Conservation (phyloP, 2,888 invertebrate species). For the Cylindroiulus punctatus region DNA sequence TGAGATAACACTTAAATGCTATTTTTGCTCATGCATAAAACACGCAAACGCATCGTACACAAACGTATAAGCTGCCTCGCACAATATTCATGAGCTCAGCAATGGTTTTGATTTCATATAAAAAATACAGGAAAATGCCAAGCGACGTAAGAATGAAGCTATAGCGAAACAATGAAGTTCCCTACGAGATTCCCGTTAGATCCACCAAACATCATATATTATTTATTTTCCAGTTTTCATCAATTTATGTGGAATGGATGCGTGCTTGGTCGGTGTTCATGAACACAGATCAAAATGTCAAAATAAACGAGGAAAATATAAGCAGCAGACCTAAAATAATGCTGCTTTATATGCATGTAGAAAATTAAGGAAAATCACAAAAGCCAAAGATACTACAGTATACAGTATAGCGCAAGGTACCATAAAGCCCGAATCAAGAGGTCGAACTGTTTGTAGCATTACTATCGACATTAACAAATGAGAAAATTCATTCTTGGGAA, state of each 20-base stretch:
- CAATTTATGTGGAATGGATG: background rate
- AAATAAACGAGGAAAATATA: too few relatives aligned
- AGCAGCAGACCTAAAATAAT: too few relatives aligned
- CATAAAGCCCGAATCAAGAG: too few relatives aligned
- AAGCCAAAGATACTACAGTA: too few relatives aligned
- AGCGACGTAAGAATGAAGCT: background rate
- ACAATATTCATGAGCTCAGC: slow-evolving; percentile 32
- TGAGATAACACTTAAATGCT: slow-evolving; percentile 43
- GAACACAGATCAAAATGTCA: background rate
- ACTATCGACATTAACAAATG: too few relatives aligned
- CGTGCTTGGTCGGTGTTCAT: background rate
- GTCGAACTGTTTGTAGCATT: too few relatives aligned
- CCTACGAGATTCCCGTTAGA: background rate
- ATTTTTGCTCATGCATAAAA: slow-evolving; percentile 43
- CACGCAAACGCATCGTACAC: background rate
- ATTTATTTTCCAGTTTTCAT: background rate
- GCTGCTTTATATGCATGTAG: too few relatives aligned
- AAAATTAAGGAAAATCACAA: too few relatives aligned
- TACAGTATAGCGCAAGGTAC: too few relatives aligned
- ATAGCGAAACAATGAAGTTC: slow-evolving; percentile 13
- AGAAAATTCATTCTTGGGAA: too few relatives aligned
- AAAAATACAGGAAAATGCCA: background rate
- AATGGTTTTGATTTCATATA: background rate
- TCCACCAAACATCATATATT: slow-evolving; percentile 21
- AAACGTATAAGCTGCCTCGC: slow-evolving; percentile 13